Conservation (phyloP, 2,888 invertebrate genomes). For the Uropetala carovei region DNA sequence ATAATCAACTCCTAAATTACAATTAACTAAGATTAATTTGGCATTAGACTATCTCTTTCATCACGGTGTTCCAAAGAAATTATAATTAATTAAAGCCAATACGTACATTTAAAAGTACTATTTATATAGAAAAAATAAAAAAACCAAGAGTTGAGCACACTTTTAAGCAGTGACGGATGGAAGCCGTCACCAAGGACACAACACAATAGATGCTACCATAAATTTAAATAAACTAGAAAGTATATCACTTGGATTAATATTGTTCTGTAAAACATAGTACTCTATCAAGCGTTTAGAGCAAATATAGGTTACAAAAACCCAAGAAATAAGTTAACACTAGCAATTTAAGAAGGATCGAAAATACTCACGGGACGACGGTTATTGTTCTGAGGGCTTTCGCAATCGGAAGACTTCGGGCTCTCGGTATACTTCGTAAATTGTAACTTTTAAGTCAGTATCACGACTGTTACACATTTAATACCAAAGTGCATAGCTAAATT, state of each 20-base stretch:
- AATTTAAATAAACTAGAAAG: not conserved
- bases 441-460: not conserved
- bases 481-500: not conserved
- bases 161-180: not conserved
- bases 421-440: constrained; percentile 55
- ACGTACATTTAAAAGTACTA: too few species aligned
- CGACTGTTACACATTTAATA: not conserved
- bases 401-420: constrained; percentile 59
- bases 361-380: constrained; percentile 65
- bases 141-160: not conserved
- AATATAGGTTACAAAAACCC: not conserved
- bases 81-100: too few species aligned
- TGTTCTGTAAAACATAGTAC: not conserved
- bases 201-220: not conserved
- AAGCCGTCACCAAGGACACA: constrained; percentile 59
- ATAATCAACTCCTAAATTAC: too few species aligned
- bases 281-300: not conserved
- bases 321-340: not conserved
- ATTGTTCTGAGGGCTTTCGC: constrained; percentile 65
- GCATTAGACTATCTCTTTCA: too few species aligned
- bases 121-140: not conserved
- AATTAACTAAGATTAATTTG: too few species aligned
- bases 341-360: constrained; percentile 3
- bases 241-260: not conserved
- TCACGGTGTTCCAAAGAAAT: too few species aligned